Evolutionary conservation across 2,888 invertebrate species (phyloP).

Genomic region (Lottia gigantea): DNA sequence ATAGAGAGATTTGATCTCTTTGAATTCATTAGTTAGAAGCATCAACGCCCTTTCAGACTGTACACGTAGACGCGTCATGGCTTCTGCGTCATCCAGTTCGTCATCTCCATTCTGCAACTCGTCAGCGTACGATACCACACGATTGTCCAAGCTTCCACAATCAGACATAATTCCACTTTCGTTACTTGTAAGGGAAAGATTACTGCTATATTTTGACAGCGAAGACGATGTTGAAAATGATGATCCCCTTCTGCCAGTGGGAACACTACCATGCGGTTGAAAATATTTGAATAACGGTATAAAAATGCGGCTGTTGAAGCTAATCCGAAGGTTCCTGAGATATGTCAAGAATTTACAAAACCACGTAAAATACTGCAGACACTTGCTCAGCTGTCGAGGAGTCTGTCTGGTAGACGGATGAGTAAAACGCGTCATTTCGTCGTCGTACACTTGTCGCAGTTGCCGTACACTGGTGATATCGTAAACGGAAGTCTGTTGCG

Average conservation of each 20-base stretch:
- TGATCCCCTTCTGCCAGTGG: constrained; percentile 38
- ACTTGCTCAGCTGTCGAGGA: constrained; percentile 22
- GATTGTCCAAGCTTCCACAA: constrained; percentile 12
- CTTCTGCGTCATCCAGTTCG: constrained; percentile 31
- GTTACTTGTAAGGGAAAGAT: constrained; percentile 39
- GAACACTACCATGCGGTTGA: constrained; percentile 36
- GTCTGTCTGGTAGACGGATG: neutral
- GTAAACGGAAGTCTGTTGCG: neutral
- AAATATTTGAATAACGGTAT: constrained; percentile 53
- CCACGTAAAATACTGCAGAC: constrained; percentile 54
- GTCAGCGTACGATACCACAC: constrained; percentile 23
- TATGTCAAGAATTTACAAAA: constrained; percentile 54
- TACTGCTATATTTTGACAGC: constrained; percentile 41
- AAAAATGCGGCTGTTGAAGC: constrained; percentile 52
- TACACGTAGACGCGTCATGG: constrained; percentile 33
- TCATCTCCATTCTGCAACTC: constrained; percentile 31
- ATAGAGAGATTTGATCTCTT: constrained; percentile 52
- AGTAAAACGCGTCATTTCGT: neutral
- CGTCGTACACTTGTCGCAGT: neutral
- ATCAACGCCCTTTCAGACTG: constrained; percentile 50
- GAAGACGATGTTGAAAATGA: constrained; percentile 38
- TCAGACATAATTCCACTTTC: constrained; percentile 36
- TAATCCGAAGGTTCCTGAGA: constrained; percentile 43
- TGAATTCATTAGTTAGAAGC: constrained; percentile 46
- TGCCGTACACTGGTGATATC: neutral